These are phyloP conservation scores for Leptopterna dolabrata DNA, from an alignment of 2,888 invertebrate genomes.

Conservation along the genomic window DNA sequence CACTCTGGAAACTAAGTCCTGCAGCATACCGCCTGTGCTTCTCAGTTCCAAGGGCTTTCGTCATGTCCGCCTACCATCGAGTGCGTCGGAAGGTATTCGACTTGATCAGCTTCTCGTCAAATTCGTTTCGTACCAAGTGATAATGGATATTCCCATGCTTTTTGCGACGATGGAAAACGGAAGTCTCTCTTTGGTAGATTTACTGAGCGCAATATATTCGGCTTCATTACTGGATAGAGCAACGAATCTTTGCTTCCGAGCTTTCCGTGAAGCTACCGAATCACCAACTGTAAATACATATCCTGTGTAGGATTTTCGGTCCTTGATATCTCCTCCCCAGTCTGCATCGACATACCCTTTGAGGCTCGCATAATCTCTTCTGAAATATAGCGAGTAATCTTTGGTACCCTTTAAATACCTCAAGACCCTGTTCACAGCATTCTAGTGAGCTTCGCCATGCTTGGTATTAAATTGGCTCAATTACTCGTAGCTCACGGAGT, in stretches of 20 bases:
- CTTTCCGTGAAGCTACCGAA: slow-evolving; percentile 15
- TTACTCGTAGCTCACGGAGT: slow-evolving; percentile 45
- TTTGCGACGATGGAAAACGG: slow-evolving; percentile 12
- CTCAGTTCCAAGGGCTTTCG: neutral
- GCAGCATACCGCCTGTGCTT: neutral
- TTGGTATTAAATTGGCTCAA: slow-evolving; percentile 39
- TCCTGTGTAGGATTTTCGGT: slow-evolving; percentile 14
- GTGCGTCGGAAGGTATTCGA: slow-evolving; percentile 53
- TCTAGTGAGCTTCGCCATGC: neutral
- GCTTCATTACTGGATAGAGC: slow-evolving; percentile 17
- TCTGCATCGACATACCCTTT: slow-evolving; percentile 62
- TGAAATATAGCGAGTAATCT: slow-evolving; percentile 36
- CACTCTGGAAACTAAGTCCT: neutral
- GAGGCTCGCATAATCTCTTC: slow-evolving; percentile 40
- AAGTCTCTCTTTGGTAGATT: slow-evolving; percentile 11
- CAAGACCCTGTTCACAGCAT: no score
- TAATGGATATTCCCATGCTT: neutral
- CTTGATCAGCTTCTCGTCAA: no score
- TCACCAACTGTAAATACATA: slow-evolving; percentile 11
- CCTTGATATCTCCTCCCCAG: slow-evolving; percentile 58
- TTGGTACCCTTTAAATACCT: slow-evolving; percentile 38
- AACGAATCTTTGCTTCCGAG: slow-evolving; percentile 35
- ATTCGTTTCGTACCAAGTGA: no score
- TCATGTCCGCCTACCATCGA: slow-evolving; percentile 32
- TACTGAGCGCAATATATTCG: slow-evolving; percentile 21